Percentiles rank a stretch among this genome's conserved stretches.
These are phyloP conservation scores for Bos indicus DNA, from an alignment of 2,113 vertebrate species.

Conservation along the genomic window DNA sequence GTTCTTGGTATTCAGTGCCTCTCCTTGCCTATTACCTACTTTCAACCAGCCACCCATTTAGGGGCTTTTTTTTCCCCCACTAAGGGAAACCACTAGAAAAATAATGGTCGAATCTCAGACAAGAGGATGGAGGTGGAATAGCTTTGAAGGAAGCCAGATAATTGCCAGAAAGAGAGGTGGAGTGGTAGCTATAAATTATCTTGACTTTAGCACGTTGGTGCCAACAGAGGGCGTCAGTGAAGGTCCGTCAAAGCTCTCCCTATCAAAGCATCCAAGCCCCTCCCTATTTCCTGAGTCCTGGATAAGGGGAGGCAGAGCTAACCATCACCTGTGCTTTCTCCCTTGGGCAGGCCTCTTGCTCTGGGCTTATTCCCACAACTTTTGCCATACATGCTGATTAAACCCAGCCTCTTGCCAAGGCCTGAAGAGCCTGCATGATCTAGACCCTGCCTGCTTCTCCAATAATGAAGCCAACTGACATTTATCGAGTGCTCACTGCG, in stretches of 20 bases:
- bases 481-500: not conserved
- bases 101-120: not conserved
- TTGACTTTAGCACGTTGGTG: not conserved
- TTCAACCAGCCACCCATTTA: not conserved
- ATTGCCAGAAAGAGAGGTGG: not conserved
- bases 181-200: not conserved
- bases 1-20: not conserved
- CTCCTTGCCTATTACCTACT: not conserved
- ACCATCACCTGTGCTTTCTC: not conserved
- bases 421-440: not conserved
- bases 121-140: not conserved
- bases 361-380: not conserved
- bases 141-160: not conserved
- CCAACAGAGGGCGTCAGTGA: not conserved
- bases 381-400: not conserved
- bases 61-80: fast-evolving
- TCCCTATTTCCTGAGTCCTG: not conserved
- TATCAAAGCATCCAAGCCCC: not conserved
- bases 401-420: not conserved
- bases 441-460: not conserved
- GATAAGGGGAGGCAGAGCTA: not conserved
- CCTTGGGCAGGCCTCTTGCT: not conserved
- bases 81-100: not conserved
- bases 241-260: not conserved
- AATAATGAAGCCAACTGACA: not conserved